Conservation (phyloP, 1,140 invertebrate species). For the Hypsibius dujardini region DNA sequence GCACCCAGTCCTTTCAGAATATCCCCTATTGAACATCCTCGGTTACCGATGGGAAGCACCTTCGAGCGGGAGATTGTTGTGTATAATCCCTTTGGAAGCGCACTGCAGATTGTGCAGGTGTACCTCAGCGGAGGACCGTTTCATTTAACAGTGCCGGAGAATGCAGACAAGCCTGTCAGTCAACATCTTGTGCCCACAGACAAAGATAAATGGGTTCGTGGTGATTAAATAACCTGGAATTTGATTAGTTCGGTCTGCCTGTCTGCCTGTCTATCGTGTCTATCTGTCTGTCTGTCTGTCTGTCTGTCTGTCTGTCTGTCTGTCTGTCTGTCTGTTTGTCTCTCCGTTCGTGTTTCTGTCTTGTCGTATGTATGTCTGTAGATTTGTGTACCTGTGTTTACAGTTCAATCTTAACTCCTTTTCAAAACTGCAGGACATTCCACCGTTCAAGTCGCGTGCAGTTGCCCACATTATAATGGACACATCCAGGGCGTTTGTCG, state of each 20-base stretch:
- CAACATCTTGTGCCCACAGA: neutral
- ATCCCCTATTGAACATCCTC: neutral
- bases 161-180: neutral
- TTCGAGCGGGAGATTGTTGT: neutral
- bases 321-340: neutral
- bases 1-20: slow-evolving; percentile 5
- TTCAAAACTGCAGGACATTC: neutral
- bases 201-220: neutral
- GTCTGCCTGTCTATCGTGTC: neutral
- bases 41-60: neutral
- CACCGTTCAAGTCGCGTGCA: neutral
- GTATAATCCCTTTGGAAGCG: neutral
- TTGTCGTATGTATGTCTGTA: too few relatives aligned
- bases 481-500: neutral
- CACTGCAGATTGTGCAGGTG: neutral
- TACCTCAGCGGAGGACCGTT: neutral
- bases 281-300: neutral
- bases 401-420: too few relatives aligned
- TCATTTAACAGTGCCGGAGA: neutral
- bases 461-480: neutral
- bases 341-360: neutral
- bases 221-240: neutral
- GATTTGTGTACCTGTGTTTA: too few relatives aligned
- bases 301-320: neutral
- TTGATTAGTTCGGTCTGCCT: neutral